These are phyloP conservation scores for Drosophila chauvacae DNA, from an alignment of 1,140 invertebrate genomes.

Conservation along the genomic window DNA sequence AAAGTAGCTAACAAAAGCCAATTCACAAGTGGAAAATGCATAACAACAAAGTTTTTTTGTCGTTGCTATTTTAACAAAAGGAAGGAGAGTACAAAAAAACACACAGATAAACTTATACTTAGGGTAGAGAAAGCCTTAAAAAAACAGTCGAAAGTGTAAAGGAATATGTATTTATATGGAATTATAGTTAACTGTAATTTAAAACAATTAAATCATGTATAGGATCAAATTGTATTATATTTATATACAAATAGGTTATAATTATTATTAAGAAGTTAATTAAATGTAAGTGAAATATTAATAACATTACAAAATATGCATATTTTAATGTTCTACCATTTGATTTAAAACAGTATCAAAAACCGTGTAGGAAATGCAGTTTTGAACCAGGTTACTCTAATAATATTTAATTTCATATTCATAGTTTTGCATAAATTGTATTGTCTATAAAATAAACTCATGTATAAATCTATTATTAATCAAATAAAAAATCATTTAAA, in stretches of 20 bases:
- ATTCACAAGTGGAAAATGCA: slow-evolving; percentile 63
- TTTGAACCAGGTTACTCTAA: too few relatives aligned
- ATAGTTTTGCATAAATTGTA: neutral
- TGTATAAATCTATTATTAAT: neutral
- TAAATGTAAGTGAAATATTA: too few relatives aligned
- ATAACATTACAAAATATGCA: neutral
- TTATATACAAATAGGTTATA: too few relatives aligned
- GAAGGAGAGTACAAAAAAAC: slow-evolving; percentile 11
- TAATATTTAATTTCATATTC: neutral
- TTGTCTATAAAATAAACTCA: neutral
- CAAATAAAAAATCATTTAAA: neutral
- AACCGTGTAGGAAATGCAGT: too few relatives aligned
- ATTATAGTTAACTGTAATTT: neutral
- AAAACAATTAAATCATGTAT: too few relatives aligned
- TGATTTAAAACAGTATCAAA: too few relatives aligned
- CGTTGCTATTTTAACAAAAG: slow-evolving; percentile 43
- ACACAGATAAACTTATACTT: slow-evolving; percentile 9
- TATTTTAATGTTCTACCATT: neutral
- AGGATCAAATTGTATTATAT: too few relatives aligned
- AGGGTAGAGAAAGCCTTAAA: slow-evolving; percentile 21
- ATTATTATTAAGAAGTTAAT: too few relatives aligned
- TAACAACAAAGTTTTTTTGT: slow-evolving; percentile 55
- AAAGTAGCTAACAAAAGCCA: slow-evolving; percentile 49
- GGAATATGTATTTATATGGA: neutral
- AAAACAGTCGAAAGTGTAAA: slow-evolving; percentile 26